A percentile compares a stretch with the other conserved stretches of the same genome.
Conservation (phyloP, 2,113 vertebrate genomes). For the Tragelaphus buxtoni region DNA sequence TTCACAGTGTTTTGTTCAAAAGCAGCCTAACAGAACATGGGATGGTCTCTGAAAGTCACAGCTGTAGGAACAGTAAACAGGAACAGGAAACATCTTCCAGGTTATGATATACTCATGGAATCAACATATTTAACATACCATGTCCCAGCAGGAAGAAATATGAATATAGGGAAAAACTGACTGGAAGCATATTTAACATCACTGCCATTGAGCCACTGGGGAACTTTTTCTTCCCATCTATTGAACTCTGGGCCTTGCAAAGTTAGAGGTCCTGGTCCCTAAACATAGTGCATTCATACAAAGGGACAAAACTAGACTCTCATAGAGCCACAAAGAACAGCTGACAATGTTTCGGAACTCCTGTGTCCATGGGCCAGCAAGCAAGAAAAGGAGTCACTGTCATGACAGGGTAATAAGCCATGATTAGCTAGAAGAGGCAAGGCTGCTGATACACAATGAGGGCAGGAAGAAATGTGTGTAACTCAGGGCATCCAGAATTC, state of each 20-base stretch:
- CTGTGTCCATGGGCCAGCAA: not conserved
- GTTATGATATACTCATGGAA: not conserved
- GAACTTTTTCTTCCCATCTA: not conserved
- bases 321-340: not conserved
- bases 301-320: not conserved
- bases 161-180: not conserved
- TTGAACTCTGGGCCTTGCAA: not conserved
- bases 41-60: not conserved
- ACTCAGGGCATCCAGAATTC: not conserved
- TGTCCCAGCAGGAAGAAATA: not conserved
- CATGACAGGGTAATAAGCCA: not conserved
- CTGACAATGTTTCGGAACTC: fast-evolving
- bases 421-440: not conserved
- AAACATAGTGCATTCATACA: not conserved
- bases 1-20: not conserved
- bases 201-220: not conserved
- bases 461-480: not conserved
- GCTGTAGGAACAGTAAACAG: not conserved
- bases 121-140: not conserved
- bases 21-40: not conserved
- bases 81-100: not conserved
- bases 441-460: fast-evolving
- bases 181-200: not conserved
- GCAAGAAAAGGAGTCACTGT: not conserved
- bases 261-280: not conserved